These are phyloP conservation scores for Synodontis membranacea DNA, from an alignment of 2,113 vertebrate species.

Conservation along the genomic window DNA sequence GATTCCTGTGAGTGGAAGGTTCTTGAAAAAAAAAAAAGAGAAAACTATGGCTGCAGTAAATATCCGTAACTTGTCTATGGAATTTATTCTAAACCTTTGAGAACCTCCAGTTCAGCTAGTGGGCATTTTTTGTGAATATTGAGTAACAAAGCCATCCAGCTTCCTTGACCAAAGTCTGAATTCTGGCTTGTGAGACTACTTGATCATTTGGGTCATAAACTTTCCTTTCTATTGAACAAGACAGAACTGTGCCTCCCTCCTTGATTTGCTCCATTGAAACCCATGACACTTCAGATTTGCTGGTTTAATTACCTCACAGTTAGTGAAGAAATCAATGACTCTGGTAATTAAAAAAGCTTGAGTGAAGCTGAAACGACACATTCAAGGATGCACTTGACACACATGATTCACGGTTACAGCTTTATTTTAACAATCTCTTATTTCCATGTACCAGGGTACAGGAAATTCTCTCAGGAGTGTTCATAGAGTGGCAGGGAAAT, in stretches of 20 bases:
- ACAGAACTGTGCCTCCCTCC: slow-evolving; percentile 41
- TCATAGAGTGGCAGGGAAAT: not conserved
- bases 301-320: slow-evolving; percentile 60
- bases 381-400: slow-evolving; percentile 33
- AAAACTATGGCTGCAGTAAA: not conserved
- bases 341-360: slow-evolving; percentile 51
- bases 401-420: slow-evolving; percentile 46
- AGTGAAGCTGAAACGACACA: slow-evolving; percentile 33
- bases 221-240: slow-evolving; percentile 21
- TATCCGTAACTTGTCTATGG: not conserved
- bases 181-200: not conserved
- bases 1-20: not conserved
- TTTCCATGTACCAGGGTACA: slow-evolving; percentile 14
- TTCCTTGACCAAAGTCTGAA: not conserved
- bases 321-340: slow-evolving; percentile 49
- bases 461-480: not conserved
- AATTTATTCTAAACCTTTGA: not conserved
- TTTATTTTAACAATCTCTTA: slow-evolving; percentile 33
- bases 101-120: not conserved
- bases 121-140: not conserved
- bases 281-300: slow-evolving; percentile 49
- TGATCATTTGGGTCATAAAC: not conserved
- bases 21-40: not conserved
- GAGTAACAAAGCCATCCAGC: not conserved
- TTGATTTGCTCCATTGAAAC: slow-evolving; percentile 48